Evolutionary conservation across 2,113 vertebrate species (phyloP).

Genomic region (Astatotilapia flaviijosephi): DNA sequence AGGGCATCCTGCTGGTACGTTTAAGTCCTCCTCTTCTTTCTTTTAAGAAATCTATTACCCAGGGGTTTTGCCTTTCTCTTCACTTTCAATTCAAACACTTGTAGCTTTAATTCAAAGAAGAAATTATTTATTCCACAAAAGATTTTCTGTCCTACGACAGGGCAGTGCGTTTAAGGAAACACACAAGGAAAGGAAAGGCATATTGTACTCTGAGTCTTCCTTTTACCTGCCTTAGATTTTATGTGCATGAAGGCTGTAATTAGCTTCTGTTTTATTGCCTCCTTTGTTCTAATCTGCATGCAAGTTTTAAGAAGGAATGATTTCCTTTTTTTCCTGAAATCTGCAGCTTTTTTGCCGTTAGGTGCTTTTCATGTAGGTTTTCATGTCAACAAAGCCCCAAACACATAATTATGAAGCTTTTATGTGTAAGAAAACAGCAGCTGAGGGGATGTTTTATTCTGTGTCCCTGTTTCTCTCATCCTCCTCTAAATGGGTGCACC

Average conservation of each 20-base stretch:
- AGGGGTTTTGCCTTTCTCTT: background rate
- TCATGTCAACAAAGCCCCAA: constrained; percentile 31
- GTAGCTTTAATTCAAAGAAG: background rate
- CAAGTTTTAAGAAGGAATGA: constrained; percentile 18
- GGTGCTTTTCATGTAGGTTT: constrained; percentile 11
- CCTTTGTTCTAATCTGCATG: constrained; percentile 34
- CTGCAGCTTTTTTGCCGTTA: background rate
- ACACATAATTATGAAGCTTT: constrained; percentile 35
- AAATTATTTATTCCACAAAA: background rate
- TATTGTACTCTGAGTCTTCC: background rate
- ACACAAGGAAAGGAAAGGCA: background rate
- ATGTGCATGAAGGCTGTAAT: constrained; percentile 34
- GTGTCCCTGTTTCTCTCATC: background rate
- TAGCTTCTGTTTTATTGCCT: constrained; percentile 46
- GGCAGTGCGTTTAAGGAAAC: background rate
- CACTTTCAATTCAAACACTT: background rate
- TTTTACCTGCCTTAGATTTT: background rate
- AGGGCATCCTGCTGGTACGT: constrained; percentile 1
- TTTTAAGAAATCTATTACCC: background rate
- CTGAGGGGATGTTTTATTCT: constrained; percentile 11
- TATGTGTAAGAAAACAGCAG: constrained; percentile 18
- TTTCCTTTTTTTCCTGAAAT: constrained; percentile 12
- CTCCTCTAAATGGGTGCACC: background rate
- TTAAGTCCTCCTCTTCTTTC: background rate
- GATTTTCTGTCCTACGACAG: background rate